Conservation (phyloP, 2,797 vertebrate species). For the Pseudochirops corinnae region DNA sequence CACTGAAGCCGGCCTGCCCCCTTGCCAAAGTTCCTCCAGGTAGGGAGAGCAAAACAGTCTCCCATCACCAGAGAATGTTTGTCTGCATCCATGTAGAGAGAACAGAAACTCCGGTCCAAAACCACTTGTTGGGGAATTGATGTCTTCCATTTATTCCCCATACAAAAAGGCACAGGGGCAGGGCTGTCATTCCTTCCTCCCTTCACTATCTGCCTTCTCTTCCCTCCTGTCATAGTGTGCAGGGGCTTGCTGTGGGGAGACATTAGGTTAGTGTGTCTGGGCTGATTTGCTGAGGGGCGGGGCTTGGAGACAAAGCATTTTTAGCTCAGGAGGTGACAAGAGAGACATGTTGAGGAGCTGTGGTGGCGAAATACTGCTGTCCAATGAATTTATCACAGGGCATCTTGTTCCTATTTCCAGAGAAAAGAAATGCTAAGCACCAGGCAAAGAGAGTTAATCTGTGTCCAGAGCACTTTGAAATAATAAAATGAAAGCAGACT, state of each 20-base stretch:
- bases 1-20: conserved; percentile 38
- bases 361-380: background rate
- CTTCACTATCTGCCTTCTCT: background rate
- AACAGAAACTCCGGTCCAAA: background rate
- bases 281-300: conserved; percentile 9
- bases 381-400: conserved; percentile 27
- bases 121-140: conserved; percentile 26
- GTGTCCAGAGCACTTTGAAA: conserved; percentile 63
- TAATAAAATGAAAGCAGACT: conserved; percentile 66
- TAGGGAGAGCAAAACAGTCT: conserved; percentile 33
- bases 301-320: conserved; percentile 11
- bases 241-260: background rate
- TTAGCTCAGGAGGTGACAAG: background rate
- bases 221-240: background rate
- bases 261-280: conserved; percentile 9
- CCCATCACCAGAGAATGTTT: background rate
- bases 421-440: background rate
- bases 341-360: background rate
- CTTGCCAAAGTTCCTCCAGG: conserved; percentile 53
- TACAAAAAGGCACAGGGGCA: background rate
- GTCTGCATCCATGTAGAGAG: background rate
- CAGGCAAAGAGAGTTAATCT: conserved; percentile 58
- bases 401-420: background rate
- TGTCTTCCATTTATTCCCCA: background rate
- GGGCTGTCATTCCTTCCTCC: background rate